Base-by-base conservation (phyloP, 2,888 invertebrate species). In the Didymodactylos carnosus region DNA sequence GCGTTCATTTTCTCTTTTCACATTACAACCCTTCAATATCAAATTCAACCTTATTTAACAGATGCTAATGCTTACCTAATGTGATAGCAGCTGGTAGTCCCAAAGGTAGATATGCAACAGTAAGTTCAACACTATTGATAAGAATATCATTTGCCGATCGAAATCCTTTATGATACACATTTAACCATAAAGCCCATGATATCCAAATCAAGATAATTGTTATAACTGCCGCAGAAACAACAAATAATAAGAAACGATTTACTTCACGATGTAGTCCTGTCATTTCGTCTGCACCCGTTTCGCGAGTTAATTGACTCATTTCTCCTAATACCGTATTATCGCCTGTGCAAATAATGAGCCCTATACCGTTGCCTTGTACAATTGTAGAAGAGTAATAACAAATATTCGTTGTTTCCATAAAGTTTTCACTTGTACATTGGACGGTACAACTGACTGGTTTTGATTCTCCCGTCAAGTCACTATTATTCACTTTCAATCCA, bases 391-490 rank as follows among this genome's bases (percentile, higher is more conserved):
- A 53, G 39, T 53, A 53, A 62, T 40, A 72, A 13, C 49, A 53
- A 41, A 72, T 72, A 40, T 72, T 72, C n/a, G 51, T 72, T 27
- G 72, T 62, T 46, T 72, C 72, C 19, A 72, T 39, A 41, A 39
- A 72, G 14, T n/a, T 13, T 40, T 72, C 72, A 72, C 53, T 53
- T 3, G 51, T 62, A 39, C 72, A 72, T 27, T 53, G 53, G 16
- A 62, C 39, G 27, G 62, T 62, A 27, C 53, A 53, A 27, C 40
- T 39, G 27, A n/a, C 4, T 39, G 72, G 62, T 27, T 72, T 53
- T 19, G 39, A 39, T 23, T 70, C 70, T 11, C 70, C 70, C 23
- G 70, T 70, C 40, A 70, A 39, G 19, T 39, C 39, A n/a, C 39
- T 40, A 23, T 39, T 70, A 40, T 70, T 39, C 35, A 70, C 35